Conservation (phyloP, 2,113 vertebrate species). For the Hemicordylus capensis region DNA sequence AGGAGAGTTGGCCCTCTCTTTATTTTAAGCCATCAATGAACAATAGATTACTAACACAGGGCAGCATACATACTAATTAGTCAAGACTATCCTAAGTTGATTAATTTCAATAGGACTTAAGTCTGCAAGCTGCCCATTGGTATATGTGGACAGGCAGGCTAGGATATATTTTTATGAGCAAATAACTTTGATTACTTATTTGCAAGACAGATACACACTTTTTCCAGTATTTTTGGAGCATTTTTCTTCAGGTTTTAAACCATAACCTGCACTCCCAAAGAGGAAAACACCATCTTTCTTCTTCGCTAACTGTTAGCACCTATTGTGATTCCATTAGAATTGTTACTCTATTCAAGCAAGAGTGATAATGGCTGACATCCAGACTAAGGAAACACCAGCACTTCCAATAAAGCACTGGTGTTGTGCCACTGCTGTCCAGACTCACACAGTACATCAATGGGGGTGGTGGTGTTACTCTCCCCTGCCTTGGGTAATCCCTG, state of each 20-base stretch:
- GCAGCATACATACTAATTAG: no score
- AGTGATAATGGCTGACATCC: neutral
- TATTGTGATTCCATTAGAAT: neutral
- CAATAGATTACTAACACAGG: neutral
- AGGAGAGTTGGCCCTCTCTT: neutral
- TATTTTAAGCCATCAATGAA: neutral
- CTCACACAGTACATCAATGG: no score
- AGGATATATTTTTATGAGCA: neutral
- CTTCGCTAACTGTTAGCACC: fast-evolving
- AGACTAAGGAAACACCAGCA: no score
- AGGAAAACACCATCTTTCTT: neutral
- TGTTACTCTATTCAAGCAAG: neutral
- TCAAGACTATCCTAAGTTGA: no score
- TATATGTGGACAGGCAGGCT: neutral
- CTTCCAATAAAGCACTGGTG: no score
- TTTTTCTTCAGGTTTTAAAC: neutral
- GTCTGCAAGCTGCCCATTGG: no score
- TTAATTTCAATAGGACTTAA: no score
- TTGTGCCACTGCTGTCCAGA: no score
- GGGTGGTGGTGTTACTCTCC: no score
- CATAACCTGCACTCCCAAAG: neutral
- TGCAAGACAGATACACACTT: neutral
- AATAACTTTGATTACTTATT: neutral
- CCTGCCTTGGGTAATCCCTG: no score
- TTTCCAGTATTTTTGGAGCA: neutral